These are phyloP conservation scores for Cantharis nigra DNA, from an alignment of 2,888 invertebrate genomes.

Conservation along the genomic window DNA sequence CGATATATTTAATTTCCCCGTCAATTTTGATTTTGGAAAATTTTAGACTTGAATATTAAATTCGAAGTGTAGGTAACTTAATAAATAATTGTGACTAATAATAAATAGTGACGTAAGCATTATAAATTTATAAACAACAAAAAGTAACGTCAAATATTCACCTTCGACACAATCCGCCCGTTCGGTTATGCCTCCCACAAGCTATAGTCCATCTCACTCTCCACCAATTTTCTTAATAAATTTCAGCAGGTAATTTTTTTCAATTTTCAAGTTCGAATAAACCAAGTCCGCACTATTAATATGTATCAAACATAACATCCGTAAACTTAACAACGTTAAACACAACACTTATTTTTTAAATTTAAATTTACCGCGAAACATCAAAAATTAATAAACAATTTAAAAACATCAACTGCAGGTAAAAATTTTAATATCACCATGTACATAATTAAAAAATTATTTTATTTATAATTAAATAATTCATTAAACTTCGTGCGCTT, in stretches of 20 bases:
- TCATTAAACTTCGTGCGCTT: conserved; percentile 37
- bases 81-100: background rate
- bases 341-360: background rate
- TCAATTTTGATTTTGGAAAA: background rate
- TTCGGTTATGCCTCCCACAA: conserved; percentile 10
- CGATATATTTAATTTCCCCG: background rate
- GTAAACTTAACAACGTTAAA: background rate
- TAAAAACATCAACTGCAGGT: background rate
- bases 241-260: conserved; percentile 13
- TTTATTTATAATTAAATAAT: conserved; percentile 14
- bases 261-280: background rate
- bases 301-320: background rate
- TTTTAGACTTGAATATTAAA: background rate
- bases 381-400: background rate
- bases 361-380: conserved; percentile 9
- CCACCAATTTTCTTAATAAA: conserved; percentile 16
- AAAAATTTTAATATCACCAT: background rate
- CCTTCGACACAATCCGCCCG: conserved; percentile 10
- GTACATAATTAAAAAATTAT: background rate
- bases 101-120: conserved; percentile 2
- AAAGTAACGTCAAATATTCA: conserved; percentile 15
- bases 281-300: background rate
- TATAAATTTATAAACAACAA: background rate
- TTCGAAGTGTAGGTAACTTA: background rate
- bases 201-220: conserved; percentile 11